A percentile compares a stretch with the other conserved stretches of the same genome.
These are phyloP conservation scores for Mormyrus hasselquistii DNA, from an alignment of 2,797 vertebrate species.

Conservation along the genomic window DNA sequence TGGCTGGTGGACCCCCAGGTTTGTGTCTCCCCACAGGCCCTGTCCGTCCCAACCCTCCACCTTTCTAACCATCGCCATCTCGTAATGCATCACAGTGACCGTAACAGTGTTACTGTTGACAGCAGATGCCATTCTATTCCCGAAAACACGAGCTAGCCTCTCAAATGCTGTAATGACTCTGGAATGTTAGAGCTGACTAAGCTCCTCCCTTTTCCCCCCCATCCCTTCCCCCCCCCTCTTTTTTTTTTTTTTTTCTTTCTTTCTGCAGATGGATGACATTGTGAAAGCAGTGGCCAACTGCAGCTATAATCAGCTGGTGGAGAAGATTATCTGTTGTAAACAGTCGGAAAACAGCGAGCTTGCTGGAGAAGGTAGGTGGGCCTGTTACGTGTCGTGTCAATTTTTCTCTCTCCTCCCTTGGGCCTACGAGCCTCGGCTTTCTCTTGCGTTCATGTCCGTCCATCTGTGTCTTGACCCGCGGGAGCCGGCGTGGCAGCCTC, in stretches of 20 bases:
- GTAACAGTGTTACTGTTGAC: neutral
- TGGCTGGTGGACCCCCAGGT: conserved; percentile 99
- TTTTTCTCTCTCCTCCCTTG: neutral
- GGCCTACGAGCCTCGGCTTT: neutral
- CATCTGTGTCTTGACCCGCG: neutral
- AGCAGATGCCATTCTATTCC: neutral
- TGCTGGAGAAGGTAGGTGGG: conserved; percentile 85
- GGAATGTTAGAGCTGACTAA: conserved; percentile 16
- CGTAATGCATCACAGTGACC: neutral
- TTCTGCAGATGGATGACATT: conserved; percentile 82
- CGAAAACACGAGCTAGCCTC: no score
- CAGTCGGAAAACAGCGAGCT: conserved; percentile 91
- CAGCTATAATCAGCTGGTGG: conserved; percentile 98
- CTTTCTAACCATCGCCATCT: neutral
- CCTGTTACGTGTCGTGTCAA: neutral
- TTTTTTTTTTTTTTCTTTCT: conserved; percentile 31
- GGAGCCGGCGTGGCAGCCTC: neutral
- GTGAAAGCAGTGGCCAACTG: conserved; percentile 95
- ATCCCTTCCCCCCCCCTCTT: neutral
- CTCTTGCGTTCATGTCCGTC: neutral
- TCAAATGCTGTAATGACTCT: neutral
- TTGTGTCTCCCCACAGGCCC: conserved; percentile 31
- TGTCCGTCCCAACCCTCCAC: neutral
- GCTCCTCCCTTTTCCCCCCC: conserved; percentile 25
- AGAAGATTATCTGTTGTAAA: conserved; percentile 98